Percentiles rank a stretch among this genome's conserved stretches.
Evolutionary conservation across 2,113 vertebrate genomes (phyloP).

Genomic region (Sylvilagus bachmani): DNA sequence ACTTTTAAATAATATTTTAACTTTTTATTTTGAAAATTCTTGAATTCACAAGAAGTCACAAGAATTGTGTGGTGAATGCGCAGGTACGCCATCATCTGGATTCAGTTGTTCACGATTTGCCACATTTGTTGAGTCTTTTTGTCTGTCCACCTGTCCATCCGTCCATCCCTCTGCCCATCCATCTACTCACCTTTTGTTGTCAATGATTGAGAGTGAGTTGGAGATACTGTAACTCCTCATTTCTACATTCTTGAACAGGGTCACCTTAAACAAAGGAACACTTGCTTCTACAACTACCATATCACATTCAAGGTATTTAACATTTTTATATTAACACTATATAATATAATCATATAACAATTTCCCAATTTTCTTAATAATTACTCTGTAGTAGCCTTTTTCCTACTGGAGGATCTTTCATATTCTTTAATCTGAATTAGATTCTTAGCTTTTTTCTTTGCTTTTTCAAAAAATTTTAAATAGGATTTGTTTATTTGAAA

Average conservation of each 20-base stretch:
- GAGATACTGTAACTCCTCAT: neutral
- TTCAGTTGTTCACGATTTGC: neutral
- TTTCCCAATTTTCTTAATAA: neutral
- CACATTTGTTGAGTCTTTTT: neutral
- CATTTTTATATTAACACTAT: neutral
- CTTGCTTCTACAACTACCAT: neutral
- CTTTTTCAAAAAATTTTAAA: neutral
- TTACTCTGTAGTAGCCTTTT: neutral
- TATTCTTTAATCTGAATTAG: neutral
- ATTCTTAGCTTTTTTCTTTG: neutral
- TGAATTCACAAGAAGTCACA: neutral
- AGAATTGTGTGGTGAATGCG: neutral
- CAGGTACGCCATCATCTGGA: neutral
- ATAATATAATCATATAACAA: neutral
- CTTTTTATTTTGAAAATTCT: neutral
- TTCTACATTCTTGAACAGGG: neutral
- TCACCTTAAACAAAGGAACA: neutral
- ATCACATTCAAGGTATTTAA: neutral
- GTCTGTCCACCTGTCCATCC: neutral
- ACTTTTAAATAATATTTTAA: neutral
- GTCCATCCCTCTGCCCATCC: neutral
- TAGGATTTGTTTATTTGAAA: too few species aligned
- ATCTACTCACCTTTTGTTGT: neutral
- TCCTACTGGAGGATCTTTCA: too few species aligned
- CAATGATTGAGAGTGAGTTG: neutral